Evolutionary conservation across 1,140 invertebrate species (phyloP).

Genomic region (Eufriesea mexicana): DNA sequence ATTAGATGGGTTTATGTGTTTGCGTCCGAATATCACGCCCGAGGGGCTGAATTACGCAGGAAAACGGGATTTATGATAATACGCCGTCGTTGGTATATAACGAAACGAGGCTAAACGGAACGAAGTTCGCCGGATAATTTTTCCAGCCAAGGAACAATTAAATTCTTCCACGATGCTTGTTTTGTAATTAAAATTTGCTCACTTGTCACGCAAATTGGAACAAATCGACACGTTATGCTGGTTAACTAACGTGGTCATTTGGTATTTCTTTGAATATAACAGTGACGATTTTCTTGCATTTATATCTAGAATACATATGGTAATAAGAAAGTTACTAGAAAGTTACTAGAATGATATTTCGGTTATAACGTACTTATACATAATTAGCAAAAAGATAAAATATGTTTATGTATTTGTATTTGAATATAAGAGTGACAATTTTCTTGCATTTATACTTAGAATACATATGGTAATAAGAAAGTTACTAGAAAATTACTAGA

Average conservation of each 20-base stretch:
- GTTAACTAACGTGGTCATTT: background rate
- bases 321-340: no score
- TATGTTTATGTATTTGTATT: no score
- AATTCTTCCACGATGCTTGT: background rate
- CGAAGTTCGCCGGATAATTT: constrained; percentile 7
- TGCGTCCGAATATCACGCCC: constrained; percentile 10
- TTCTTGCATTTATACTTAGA: no score
- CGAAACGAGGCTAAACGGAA: background rate
- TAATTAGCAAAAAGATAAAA: no score
- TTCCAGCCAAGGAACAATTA: constrained; percentile 23
- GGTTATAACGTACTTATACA: no score
- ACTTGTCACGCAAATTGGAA: background rate
- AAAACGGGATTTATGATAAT: constrained; percentile 20
- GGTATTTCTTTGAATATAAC: no score
- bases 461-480: no score
- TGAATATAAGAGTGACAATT: no score
- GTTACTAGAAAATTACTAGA: no score
- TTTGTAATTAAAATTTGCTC: constrained; percentile 27
- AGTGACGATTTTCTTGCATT: no score
- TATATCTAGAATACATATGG: no score
- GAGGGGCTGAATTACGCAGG: constrained; percentile 9
- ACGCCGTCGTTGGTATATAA: constrained; percentile 9
- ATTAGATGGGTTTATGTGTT: constrained; percentile 14
- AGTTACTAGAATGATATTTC: no score
- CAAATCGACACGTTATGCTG: background rate